Base-by-base conservation (phyloP, 2,797 vertebrate genomes). In the Psittacula derbiana region DNA sequence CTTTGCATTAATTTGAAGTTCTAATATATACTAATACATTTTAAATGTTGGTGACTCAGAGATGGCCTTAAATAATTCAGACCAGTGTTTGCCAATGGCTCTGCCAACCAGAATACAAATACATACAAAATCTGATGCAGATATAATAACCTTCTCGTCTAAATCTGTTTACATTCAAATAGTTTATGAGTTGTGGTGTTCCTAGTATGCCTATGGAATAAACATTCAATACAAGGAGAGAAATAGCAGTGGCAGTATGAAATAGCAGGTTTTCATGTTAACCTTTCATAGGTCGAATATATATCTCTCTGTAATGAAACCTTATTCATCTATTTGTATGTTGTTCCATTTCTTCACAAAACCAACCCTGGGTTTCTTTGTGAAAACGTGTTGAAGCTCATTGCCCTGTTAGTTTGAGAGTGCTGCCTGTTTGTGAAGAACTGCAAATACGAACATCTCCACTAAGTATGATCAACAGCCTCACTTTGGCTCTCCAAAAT, bases 1-100 rank as follows among this genome's bases (percentile, higher is more conserved):
- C 49, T 90, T 58, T 75, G 78, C 80, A 96, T 97, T 97, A 96
- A 96, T 97, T 97, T 97, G 86, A 97, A 96, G 76, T 83, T 90
- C 78, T 96, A 94, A 96, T 96, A 93, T 96, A 92, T 92, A 93
- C 92, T 97, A 96, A 91, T 90, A 95, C 94, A 81, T 97, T 97
- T 67, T 69, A 80, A 80, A 97, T 80, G 71, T 82, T 87, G 3
- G 3, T 28, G 73, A 58, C 94, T 90, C 41, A 12, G 72, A 85
- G 70, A 93, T 57, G 73, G 60, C 52, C 67, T 89, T 95, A 96
- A 95, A 97, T 97, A 97, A 97, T 97, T 97, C 93, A 97, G 50
- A 84, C 85, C 94, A 76, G 88, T 92, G 61, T 93, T 97, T 92
- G 93, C 85, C 95, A 90, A 73, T 13, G 94, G 70, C 90, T 94